phyloP scores from a whole-genome alignment of 64 coral and sea anemone genomes.

The Stichodactyla helianthus region DNA sequence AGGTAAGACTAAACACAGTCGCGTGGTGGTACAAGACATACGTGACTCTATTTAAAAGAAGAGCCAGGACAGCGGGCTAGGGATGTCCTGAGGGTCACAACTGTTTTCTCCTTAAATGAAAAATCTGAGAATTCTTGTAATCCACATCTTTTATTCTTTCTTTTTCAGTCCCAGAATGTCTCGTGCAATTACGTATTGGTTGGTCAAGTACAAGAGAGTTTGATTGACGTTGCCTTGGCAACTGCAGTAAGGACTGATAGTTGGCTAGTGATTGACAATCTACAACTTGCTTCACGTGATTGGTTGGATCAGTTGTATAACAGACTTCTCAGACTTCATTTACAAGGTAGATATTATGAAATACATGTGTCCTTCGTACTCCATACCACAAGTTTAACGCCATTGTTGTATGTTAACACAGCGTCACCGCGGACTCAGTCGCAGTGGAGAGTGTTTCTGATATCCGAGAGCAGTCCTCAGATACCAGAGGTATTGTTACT shows the following conservation, averaged over 20 bases:
- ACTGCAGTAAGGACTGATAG: constrained; percentile 79
- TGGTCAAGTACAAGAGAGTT: constrained; percentile 66
- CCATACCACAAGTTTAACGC: background rate
- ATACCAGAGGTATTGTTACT: constrained; percentile 77
- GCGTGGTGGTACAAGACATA: no score
- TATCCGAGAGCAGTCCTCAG: constrained; percentile 65
- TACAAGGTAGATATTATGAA: constrained; percentile 43
- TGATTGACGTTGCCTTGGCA: constrained; percentile 84
- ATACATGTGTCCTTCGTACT: background rate
- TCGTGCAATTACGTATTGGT: constrained; percentile 72
- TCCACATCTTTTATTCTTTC: background rate
- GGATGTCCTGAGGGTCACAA: background rate
- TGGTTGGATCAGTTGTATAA: constrained; percentile 87
- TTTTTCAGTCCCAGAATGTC: constrained; percentile 59
- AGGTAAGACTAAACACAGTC: constrained; percentile 31
- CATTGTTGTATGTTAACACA: background rate
- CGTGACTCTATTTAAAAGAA: no score
- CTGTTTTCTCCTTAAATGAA: background rate
- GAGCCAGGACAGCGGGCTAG: no score
- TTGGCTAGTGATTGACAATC: constrained; percentile 88
- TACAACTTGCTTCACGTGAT: constrained; percentile 57
- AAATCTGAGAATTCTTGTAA: background rate
- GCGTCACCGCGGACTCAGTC: constrained; percentile 62
- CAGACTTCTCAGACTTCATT: constrained; percentile 81
- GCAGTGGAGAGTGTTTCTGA: constrained; percentile 87